Percentiles rank a stretch among this genome's conserved stretches.
Evolutionary conservation across 1,140 invertebrate species (phyloP).

Genomic region (Neoseiulus cucumeris): DNA sequence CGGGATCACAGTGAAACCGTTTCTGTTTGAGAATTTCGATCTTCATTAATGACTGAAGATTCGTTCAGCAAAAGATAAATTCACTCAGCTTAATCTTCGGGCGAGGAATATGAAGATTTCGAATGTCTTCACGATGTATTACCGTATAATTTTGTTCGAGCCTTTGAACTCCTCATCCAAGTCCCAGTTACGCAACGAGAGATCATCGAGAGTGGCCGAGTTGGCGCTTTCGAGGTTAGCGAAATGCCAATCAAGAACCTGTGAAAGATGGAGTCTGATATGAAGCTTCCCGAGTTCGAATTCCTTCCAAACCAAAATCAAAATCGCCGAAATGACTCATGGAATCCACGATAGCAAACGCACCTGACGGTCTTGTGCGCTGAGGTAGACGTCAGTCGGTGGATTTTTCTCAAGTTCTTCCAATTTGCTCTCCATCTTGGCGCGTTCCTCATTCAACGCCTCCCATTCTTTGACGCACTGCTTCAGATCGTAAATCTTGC

Average conservation of each 20-base stretch:
- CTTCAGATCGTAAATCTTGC: slow-evolving; percentile 6
- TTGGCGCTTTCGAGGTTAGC: slow-evolving; percentile 97
- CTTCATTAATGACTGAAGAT: too few species aligned
- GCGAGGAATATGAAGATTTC: too few species aligned
- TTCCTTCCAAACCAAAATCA: too few species aligned
- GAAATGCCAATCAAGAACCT: slow-evolving; percentile 94
- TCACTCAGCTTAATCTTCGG: too few species aligned
- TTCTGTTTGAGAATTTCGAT: neutral
- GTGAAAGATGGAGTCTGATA: neutral
- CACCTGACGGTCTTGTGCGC: slow-evolving; percentile 66
- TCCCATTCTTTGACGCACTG: slow-evolving; percentile 43
- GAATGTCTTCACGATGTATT: too few species aligned
- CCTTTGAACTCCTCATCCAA: slow-evolving; percentile 92
- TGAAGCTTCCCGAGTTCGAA: too few species aligned
- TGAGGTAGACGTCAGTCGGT: slow-evolving; percentile 78
- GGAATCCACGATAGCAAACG: neutral
- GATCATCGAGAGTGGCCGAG: slow-evolving; percentile 76
- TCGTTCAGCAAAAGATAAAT: too few species aligned
- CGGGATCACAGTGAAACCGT: neutral
- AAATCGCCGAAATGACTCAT: too few species aligned
- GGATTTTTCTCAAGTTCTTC: slow-evolving; percentile 64
- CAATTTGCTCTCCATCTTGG: slow-evolving; percentile 64
- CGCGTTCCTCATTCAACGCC: slow-evolving; percentile 50
- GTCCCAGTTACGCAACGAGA: slow-evolving; percentile 95
- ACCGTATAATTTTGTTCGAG: slow-evolving; percentile 1